These are phyloP conservation scores for Cathartes aura DNA, from an alignment of 2,113 vertebrate species.

Conservation along the genomic window DNA sequence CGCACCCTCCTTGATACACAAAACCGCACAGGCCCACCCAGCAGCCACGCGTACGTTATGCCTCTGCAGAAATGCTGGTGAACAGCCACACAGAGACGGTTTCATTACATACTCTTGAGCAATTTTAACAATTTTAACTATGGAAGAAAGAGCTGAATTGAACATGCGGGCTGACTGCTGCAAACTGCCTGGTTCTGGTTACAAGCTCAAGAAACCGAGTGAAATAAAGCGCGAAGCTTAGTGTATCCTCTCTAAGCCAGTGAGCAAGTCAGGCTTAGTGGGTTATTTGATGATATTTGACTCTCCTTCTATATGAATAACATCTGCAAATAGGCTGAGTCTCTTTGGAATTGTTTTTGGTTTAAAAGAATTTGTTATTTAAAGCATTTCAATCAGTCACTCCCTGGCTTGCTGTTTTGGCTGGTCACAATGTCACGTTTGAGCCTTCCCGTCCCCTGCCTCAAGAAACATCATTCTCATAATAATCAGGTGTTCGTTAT, in stretches of 20 bases:
- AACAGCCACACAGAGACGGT: not conserved
- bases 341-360: constrained; percentile 36
- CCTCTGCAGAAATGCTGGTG: not conserved
- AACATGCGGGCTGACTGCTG: not conserved
- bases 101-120: not conserved
- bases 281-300: constrained; percentile 40
- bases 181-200: not conserved
- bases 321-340: constrained; percentile 31
- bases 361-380: constrained; percentile 29
- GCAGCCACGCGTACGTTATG: fast-evolving
- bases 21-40: not conserved
- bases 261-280: constrained; percentile 12
- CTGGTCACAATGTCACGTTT: not conserved
- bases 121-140: not conserved
- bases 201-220: not conserved
- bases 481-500: not conserved
- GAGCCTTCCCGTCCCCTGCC: not conserved
- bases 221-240: not conserved
- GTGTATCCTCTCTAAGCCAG: not conserved
- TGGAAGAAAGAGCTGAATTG: not conserved
- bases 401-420: constrained; percentile 1
- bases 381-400: not conserved
- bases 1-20: fast-evolving
- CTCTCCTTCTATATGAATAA: constrained; percentile 39
- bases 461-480: not conserved